These are phyloP conservation scores for Diarsia mendica DNA, from an alignment of 2,888 invertebrate species.

Conservation along the genomic window DNA sequence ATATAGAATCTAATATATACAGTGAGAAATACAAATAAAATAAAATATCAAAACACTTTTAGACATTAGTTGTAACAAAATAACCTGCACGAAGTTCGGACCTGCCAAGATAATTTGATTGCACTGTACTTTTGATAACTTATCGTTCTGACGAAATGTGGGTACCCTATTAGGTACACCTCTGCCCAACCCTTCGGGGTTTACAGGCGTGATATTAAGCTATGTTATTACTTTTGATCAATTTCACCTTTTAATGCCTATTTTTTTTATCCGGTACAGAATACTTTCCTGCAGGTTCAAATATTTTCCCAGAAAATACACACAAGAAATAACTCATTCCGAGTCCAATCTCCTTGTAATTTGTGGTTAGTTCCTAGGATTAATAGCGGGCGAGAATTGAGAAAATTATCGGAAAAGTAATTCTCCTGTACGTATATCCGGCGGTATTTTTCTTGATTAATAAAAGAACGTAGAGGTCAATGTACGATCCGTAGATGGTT, in stretches of 20 bases:
- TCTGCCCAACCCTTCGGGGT: too few species aligned
- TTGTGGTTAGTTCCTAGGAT: not conserved
- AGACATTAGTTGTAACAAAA: too few species aligned
- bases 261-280: not conserved
- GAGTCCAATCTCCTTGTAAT: conserved; percentile 26
- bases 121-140: too few species aligned
- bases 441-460: not conserved
- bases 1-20: too few species aligned
- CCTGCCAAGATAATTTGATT: too few species aligned
- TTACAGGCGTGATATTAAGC: too few species aligned
- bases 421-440: not conserved
- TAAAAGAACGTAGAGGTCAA: not conserved
- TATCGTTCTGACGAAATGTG: too few species aligned
- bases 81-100: too few species aligned
- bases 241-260: not conserved
- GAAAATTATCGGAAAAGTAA: conserved; percentile 12
- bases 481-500: not conserved
- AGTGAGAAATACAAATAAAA: too few species aligned
- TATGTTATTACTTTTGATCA: not conserved
- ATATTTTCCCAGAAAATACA: not conserved
- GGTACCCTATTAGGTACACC: too few species aligned
- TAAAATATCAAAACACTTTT: too few species aligned
- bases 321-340: conserved; percentile 20
- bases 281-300: not conserved
- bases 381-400: not conserved